Base-by-base conservation (phyloP, 30 jellyfish, hydroid and myxozoan species). In the Sanderia malayensis region DNA sequence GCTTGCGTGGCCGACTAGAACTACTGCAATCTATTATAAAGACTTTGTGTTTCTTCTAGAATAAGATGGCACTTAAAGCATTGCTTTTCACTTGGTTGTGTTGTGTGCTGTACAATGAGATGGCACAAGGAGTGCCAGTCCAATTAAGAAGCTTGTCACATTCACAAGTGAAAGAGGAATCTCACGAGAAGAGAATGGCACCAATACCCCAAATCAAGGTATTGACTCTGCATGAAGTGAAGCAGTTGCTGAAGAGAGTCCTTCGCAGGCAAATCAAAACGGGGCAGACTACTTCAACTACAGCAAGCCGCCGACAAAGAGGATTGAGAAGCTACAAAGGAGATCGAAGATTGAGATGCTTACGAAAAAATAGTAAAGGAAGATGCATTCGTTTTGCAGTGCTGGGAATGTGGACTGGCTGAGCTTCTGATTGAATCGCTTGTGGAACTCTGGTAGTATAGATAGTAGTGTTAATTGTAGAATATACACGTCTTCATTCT, bases 401-500 rank as follows among this genome's bases (percentile, higher is more conserved):
- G 8, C 27, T 18, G 8, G 64, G 64, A 2, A 49, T 49, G 64
- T 49, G 64, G 64, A 49, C 25, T 49, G 64, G 64, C 18, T 49
- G 24, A 49, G 52, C n/a, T n/a, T n/a, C n/a, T n/a, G n/a, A n/a
- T n/a, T n/a, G n/a, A n/a, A n/a, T n/a, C n/a, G n/a, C n/a, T n/a
- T n/a, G n/a, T n/a, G n/a, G n/a, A n/a, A n/a, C n/a, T n/a, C n/a
- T n/a, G n/a, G n/a, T n/a, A n/a, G n/a, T n/a, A n/a, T n/a, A n/a
- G n/a, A n/a, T n/a, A n/a, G n/a, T n/a, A n/a, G n/a, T n/a, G n/a
- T n/a, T n/a, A n/a, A n/a, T n/a, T n/a, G n/a, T n/a, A n/a, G n/a
- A n/a, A n/a, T n/a, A n/a, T n/a, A n/a, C n/a, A n/a, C n/a, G n/a
- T n/a, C n/a, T n/a, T n/a, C n/a, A n/a, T n/a, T n/a, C n/a, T n/a